Conservation (phyloP, 2,888 invertebrate genomes). For the Ctenicera cuprea region DNA sequence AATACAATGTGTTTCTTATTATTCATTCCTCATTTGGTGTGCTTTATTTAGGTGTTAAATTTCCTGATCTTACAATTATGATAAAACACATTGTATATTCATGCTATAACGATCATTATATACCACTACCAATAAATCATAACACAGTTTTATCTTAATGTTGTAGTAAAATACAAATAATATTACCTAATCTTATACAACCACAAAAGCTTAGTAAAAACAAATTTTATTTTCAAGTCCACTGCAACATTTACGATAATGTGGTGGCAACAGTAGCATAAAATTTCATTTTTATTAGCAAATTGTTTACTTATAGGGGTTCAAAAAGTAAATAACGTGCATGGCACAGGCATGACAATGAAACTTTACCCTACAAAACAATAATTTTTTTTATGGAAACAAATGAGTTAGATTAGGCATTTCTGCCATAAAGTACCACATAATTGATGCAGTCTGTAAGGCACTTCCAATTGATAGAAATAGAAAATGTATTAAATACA, state of each 20-base stretch:
- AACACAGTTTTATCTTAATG: conserved; percentile 34
- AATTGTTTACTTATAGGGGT: conserved; percentile 38
- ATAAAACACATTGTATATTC: conserved; percentile 33
- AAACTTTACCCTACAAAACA: conserved; percentile 1
- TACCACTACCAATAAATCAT: conserved; percentile 38
- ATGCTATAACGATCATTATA: conserved; percentile 28
- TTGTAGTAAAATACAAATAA: conserved; percentile 39
- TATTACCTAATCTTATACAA: conserved; percentile 44
- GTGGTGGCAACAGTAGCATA: conserved; percentile 46
- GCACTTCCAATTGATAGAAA: conserved; percentile 23
- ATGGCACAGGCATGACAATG: neutral
- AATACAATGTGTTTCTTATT: conserved; percentile 14
- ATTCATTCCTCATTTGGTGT: neutral
- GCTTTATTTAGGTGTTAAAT: neutral
- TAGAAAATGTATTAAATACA: too few species aligned
- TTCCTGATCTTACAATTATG: neutral
- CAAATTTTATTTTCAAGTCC: conserved; percentile 29
- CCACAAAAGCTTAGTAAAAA: conserved; percentile 45
- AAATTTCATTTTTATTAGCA: conserved; percentile 42
- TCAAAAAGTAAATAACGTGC: neutral
- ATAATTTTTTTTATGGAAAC: neutral
- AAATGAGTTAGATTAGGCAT: conserved; percentile 1
- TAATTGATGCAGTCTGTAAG: conserved; percentile 1
- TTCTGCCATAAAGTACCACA: conserved; percentile 7
- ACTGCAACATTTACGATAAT: conserved; percentile 47